Percentiles rank a stretch among this genome's conserved stretches.
These are phyloP conservation scores for Dromiciops gliroides DNA, from an alignment of 2,113 vertebrate species.

Conservation along the genomic window DNA sequence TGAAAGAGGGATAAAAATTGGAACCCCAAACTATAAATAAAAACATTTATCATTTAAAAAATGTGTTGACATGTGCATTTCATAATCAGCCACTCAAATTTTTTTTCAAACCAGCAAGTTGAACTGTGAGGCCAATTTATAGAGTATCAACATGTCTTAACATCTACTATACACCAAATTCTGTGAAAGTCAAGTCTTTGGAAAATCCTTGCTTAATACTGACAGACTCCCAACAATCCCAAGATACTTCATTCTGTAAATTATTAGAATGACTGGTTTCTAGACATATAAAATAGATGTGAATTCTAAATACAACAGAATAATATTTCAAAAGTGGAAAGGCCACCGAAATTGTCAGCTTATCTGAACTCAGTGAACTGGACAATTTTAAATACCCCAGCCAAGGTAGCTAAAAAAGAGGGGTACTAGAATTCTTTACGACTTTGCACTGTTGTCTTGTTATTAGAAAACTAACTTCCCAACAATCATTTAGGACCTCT, in stretches of 20 bases:
- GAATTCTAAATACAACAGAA: not conserved
- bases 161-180: slow-evolving; percentile 1
- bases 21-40: no score
- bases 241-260: slow-evolving; percentile 24
- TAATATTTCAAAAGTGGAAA: not conserved
- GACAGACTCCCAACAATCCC: not conserved
- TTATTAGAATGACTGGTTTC: not conserved
- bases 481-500: not conserved
- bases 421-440: slow-evolving; percentile 4
- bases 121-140: not conserved
- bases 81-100: not conserved
- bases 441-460: not conserved
- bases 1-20: no score
- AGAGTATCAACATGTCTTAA: not conserved
- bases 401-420: not conserved
- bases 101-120: not conserved
- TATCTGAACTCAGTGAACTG: not conserved
- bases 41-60: no score
- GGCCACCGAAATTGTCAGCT: not conserved
- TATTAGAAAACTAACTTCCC: not conserved
- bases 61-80: no score
- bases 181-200: not conserved
- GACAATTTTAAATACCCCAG: not conserved
- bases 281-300: not conserved
- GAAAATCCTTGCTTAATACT: not conserved